Conservation (phyloP, 2,888 invertebrate genomes). For the Melolontha melolontha region DNA sequence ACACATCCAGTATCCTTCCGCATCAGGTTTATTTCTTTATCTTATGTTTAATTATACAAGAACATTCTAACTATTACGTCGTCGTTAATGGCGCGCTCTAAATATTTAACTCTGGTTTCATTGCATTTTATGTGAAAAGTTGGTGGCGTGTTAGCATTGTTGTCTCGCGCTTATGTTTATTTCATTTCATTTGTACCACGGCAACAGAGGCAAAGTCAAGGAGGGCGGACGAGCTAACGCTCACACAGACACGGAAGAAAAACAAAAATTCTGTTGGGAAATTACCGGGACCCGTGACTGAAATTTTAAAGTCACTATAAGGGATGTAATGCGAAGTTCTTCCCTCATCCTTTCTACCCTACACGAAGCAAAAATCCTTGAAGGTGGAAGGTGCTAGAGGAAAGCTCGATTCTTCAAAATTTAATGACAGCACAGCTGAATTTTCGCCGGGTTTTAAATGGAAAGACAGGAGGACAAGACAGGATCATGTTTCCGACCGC, state of each 20-base stretch:
- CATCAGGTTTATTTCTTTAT: conserved; percentile 2
- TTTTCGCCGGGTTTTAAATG: conserved; percentile 31
- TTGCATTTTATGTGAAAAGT: conserved; percentile 35
- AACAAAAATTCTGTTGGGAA: conserved; percentile 40
- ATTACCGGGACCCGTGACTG: conserved; percentile 32
- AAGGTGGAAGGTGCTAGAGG: conserved; percentile 8
- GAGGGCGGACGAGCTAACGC: not conserved
- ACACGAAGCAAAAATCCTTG: not conserved
- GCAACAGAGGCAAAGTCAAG: not conserved
- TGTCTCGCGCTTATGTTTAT: conserved; percentile 37
- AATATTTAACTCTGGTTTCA: conserved; percentile 26
- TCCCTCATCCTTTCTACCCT: not conserved
- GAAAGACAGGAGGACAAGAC: conserved; percentile 21
- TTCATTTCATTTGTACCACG: conserved; percentile 35
- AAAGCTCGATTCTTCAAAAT: conserved; percentile 32
- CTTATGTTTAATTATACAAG: conserved; percentile 16
- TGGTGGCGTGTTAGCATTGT: conserved; percentile 33
- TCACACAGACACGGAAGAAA: conserved; percentile 19
- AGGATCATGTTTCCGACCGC: conserved; percentile 26
- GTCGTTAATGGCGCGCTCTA: conserved; percentile 25
- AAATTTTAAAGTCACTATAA: conserved; percentile 35
- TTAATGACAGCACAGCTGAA: conserved; percentile 23
- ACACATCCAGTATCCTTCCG: not conserved
- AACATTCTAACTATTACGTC: conserved; percentile 33
- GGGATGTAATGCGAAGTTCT: conserved; percentile 21